phyloP scores from a whole-genome alignment of 1,140 invertebrate species.

The Brachionus rotundiformis region DNA sequence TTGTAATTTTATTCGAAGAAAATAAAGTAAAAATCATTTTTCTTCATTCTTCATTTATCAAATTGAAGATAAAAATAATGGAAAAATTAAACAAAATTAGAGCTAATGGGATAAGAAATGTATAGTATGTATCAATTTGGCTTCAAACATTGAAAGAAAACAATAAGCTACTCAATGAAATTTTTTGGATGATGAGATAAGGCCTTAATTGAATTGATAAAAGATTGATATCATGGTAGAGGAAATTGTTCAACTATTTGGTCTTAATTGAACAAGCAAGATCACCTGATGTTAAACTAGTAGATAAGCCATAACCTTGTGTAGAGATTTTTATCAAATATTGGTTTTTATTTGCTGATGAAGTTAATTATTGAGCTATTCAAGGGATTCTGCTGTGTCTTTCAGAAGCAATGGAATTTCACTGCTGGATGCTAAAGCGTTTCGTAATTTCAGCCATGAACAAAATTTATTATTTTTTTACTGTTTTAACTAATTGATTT shows the following conservation, averaged over 20 bases:
- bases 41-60: too few relatives aligned
- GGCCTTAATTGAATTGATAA: conserved; percentile 34
- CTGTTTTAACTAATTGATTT: conserved; percentile 15
- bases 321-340: conserved; percentile 24
- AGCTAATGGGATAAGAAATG: background rate
- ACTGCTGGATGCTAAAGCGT: background rate
- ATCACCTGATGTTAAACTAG: conserved; percentile 16
- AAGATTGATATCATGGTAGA: conserved; percentile 16
- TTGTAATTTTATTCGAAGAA: too few relatives aligned
- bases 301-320: conserved; percentile 19
- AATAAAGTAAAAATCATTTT: too few relatives aligned
- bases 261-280: background rate
- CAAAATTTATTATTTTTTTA: background rate
- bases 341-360: background rate
- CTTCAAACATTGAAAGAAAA: conserved; percentile 2
- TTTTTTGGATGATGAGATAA: background rate
- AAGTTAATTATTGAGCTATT: background rate
- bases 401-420: background rate
- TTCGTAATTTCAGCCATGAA: conserved; percentile 2
- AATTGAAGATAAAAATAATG: background rate
- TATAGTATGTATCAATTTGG: background rate
- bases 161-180: background rate
- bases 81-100: background rate
- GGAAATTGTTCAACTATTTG: background rate
- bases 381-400: background rate